Evolutionary conservation across 2,113 vertebrate species (phyloP), one percentile per base, ranked within the genome.

Genomic region (Brienomyrus longianalis): DNA sequence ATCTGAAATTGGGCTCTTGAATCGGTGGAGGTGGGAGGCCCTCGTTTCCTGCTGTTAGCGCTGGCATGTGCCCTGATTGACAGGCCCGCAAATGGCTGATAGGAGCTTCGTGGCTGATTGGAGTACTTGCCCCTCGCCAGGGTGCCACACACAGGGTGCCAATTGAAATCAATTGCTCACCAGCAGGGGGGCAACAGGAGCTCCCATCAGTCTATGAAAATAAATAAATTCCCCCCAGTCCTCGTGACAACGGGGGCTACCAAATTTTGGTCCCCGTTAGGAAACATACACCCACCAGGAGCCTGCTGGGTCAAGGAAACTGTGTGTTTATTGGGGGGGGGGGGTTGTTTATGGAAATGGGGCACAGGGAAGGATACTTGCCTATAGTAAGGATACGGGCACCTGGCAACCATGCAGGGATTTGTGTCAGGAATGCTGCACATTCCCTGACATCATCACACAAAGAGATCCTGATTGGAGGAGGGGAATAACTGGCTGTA

Each of bases 21-120:
- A 89, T 89, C 87, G 89, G 45, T 39, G 11, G 93, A 70, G 85
- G 62, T 15, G 88, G 89, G 87, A 91, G 90, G 92, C 93, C 92
- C 90, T 92, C 87, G 51, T 91, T 91, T 92, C 93, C 92, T 90
- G 94, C 94, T 92, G 92, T 89, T 92, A 91, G 92, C 89, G 51
- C 91, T 45, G 45, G 62, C 92, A 90, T 80, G 89, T 92, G 91
- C 90, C 89, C 91, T 94, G 95, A 95, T 92, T 95, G 94, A 95
- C 94, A 92, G 94, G 90, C 11, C 93, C 92, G 94, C 94, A 94
- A 95, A 94, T 93, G 93, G 92, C 92, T 95, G 92, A 93, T 94
- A 91, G 94, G 92, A 83, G 94, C 92, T 88, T 91, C 8, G 0
- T 15, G 17, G 90, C 91, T 94, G 94, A 95, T 95, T 93, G 94